Conservation (phyloP, 1,140 invertebrate genomes). For the Aradophagus sp. region DNA sequence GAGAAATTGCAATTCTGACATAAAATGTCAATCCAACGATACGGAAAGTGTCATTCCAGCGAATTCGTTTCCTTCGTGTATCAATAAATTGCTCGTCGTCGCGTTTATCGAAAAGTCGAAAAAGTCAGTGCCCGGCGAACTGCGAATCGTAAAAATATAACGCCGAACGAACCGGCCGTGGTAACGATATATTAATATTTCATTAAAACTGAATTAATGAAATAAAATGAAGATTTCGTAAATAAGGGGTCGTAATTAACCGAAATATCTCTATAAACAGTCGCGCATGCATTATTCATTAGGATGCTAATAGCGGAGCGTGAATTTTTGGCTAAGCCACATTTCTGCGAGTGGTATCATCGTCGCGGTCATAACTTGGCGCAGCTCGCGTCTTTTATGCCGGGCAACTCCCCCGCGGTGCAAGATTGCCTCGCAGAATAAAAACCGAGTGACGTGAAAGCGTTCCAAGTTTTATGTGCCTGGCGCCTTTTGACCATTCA, state of each 20-base stretch:
- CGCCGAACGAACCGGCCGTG: constrained; percentile 39
- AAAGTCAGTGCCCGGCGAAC: constrained; percentile 33
- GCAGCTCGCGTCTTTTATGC: constrained; percentile 56
- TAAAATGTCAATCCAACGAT: constrained; percentile 22
- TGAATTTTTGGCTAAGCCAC: constrained; percentile 54
- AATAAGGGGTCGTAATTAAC: constrained; percentile 56
- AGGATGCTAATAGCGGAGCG: constrained; percentile 54
- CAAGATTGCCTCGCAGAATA: constrained; percentile 50
- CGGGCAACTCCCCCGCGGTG: constrained; percentile 47
- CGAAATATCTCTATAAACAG: constrained; percentile 58
- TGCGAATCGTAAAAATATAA: constrained; percentile 50
- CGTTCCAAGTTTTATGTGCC: constrained; percentile 50
- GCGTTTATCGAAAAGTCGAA: constrained; percentile 36
- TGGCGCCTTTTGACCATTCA: constrained; percentile 48
- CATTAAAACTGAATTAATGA: constrained; percentile 53
- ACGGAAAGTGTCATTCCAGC: constrained; percentile 9
- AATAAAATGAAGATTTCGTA: constrained; percentile 54
- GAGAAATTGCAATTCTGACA: too few relatives aligned
- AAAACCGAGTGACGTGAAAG: constrained; percentile 51
- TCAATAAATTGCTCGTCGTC: constrained; percentile 36
- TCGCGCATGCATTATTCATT: constrained; percentile 57
- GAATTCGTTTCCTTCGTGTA: too few relatives aligned
- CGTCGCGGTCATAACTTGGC: constrained; percentile 54
- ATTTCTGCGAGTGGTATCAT: constrained; percentile 53
- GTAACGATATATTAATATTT: constrained; percentile 51